Conservation (phyloP, 1,140 invertebrate genomes). For the Hypsibius dujardini region DNA sequence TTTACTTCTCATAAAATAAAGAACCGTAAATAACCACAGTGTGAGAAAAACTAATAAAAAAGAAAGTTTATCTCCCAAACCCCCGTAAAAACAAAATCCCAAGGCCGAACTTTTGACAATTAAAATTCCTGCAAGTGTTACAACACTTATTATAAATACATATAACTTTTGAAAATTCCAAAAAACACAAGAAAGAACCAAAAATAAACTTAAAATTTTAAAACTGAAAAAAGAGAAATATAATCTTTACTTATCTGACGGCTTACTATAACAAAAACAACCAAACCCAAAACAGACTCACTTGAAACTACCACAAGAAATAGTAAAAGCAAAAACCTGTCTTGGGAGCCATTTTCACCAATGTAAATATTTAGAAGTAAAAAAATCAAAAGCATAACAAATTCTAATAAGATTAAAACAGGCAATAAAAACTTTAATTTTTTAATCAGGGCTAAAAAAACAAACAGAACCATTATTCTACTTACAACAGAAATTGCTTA, state of each 20-base stretch:
- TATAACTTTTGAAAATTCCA: slow-evolving; percentile 20
- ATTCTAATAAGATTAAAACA: slow-evolving; percentile 21
- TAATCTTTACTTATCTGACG: slow-evolving; percentile 15
- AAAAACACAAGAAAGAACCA: slow-evolving; percentile 20
- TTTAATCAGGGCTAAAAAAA: slow-evolving; percentile 23
- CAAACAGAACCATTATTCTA: too few relatives aligned
- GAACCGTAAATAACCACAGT: background rate
- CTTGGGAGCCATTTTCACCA: too few relatives aligned
- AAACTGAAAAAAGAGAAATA: slow-evolving; percentile 22
- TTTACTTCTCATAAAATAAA: background rate
- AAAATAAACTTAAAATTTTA: slow-evolving; percentile 21
- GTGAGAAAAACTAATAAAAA: background rate
- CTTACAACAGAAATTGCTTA: slow-evolving; percentile 20
- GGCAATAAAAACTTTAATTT: slow-evolving; percentile 23
- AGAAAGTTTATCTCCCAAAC: background rate
- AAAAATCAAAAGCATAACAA: background rate
- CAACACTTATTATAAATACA: too few relatives aligned
- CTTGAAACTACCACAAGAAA: background rate
- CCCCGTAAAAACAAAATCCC: background rate
- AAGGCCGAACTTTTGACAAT: background rate
- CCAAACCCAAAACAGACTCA: slow-evolving; percentile 1
- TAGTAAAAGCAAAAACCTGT: slow-evolving; percentile 22
- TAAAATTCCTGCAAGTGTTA: background rate
- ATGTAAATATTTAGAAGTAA: slow-evolving; percentile 21
- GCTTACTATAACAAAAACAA: background rate